These are phyloP conservation scores for Kryptopterus vitreolus DNA, from an alignment of 2,797 vertebrate species.

Conservation along the genomic window DNA sequence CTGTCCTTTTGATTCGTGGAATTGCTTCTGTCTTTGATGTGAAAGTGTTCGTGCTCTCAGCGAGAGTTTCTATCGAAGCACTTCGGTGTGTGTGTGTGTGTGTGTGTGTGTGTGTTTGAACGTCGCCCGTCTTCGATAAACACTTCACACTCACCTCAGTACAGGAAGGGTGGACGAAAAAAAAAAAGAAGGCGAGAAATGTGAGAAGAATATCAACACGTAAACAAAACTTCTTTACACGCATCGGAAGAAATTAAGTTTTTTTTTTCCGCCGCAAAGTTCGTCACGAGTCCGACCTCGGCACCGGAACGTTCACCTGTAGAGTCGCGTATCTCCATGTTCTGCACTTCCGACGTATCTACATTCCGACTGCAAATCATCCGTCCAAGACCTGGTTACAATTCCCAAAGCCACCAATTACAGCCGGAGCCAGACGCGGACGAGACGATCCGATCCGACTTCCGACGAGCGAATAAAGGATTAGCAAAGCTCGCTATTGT, in stretches of 20 bases:
- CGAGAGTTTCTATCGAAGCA: too few relatives aligned
- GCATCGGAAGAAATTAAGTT: background rate
- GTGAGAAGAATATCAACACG: background rate
- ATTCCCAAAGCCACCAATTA: slow-evolving; percentile 32
- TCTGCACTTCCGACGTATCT: background rate
- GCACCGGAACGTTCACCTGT: background rate
- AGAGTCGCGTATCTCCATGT: background rate
- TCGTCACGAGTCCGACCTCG: background rate
- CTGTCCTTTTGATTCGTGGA: too few relatives aligned
- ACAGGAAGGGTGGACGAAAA: slow-evolving; percentile 2
- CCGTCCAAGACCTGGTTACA: background rate
- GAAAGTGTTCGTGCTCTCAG: background rate
- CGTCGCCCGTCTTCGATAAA: background rate
- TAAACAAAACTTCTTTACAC: background rate
- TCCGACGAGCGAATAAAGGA: slow-evolving; percentile 14
- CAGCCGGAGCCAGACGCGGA: background rate
- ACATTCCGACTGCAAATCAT: slow-evolving; percentile 21
- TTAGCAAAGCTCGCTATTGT: slow-evolving; percentile 15
- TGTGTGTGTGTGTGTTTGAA: too few relatives aligned
- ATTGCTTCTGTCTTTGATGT: background rate
- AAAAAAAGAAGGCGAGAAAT: background rate
- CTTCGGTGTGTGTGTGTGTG: too few relatives aligned
- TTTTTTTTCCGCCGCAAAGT: background rate
- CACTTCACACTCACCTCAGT: background rate
- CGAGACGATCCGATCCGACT: background rate